These are phyloP conservation scores for Corythucha ciliata DNA, from an alignment of 2,888 invertebrate species.

Conservation along the genomic window DNA sequence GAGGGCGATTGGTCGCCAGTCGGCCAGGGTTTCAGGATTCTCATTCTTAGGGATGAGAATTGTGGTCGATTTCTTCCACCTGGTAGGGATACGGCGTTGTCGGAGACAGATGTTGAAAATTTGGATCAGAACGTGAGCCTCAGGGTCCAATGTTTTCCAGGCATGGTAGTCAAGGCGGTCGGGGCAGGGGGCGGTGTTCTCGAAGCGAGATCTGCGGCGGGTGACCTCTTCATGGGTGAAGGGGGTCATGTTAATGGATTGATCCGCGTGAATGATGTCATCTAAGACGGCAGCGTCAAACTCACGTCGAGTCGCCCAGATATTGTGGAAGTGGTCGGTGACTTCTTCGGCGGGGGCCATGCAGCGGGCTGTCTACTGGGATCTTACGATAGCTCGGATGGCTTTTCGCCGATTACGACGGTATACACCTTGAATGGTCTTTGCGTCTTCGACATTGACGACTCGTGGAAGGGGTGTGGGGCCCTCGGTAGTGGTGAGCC, in stretches of 20 bases:
- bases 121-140: not conserved
- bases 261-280: not conserved
- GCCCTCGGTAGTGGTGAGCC: too few species aligned
- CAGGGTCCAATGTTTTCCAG: slow-evolving; percentile 8
- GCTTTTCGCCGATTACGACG: not conserved
- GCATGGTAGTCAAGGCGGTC: slow-evolving; percentile 13
- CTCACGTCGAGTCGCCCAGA: not conserved
- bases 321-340: not conserved
- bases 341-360: not conserved
- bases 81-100: slow-evolving; percentile 3
- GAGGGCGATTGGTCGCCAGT: slow-evolving; percentile 39
- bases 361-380: not conserved
- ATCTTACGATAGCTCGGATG: not conserved
- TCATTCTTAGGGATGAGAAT: slow-evolving; percentile 25
- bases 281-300: not conserved
- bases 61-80: slow-evolving; percentile 26
- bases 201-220: not conserved
- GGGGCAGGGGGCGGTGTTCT: slow-evolving; percentile 6
- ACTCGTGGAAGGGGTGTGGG: too few species aligned
- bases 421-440: not conserved
- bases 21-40: slow-evolving; percentile 32
- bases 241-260: not conserved
- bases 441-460: too few species aligned
- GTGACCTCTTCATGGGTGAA: slow-evolving; percentile 12
- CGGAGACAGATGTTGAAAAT: slow-evolving; percentile 1